Evolutionary conservation across 1,140 invertebrate genomes (phyloP).

Genomic region (Goniozus legneri): DNA sequence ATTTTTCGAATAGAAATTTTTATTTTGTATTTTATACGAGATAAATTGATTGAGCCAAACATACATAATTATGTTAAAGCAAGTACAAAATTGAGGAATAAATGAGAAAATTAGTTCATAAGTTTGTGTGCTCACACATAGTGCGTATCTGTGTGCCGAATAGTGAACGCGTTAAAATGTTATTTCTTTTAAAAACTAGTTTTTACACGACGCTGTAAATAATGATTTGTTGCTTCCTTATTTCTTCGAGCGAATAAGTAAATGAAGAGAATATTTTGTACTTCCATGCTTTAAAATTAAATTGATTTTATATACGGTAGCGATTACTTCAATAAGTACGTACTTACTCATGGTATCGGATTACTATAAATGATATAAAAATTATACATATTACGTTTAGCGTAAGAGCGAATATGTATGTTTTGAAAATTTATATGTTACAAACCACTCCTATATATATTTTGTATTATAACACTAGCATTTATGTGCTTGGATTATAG

Average conservation of each 20-base stretch:
- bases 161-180: too few relatives aligned
- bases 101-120: conserved; percentile 13
- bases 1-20: too few relatives aligned
- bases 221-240: conserved; percentile 27
- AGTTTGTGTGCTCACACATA: too few relatives aligned
- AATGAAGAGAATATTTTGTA: conserved; percentile 34
- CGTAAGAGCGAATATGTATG: too few relatives aligned
- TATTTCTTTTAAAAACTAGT: conserved; percentile 9
- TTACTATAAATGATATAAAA: too few relatives aligned
- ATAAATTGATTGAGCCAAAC: too few relatives aligned
- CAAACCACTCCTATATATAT: neutral
- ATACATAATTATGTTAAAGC: conserved; percentile 17
- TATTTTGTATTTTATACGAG: too few relatives aligned
- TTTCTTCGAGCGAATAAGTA: too few relatives aligned
- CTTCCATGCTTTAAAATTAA: conserved; percentile 32
- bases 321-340: conserved; percentile 35
- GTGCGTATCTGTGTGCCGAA: too few relatives aligned
- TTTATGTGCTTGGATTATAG: neutral
- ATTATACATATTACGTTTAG: too few relatives aligned
- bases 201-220: conserved; percentile 29
- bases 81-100: conserved; percentile 24
- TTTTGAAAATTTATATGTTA: too few relatives aligned
- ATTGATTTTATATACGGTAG: conserved; percentile 29
- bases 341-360: too few relatives aligned
- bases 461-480: neutral